Evolutionary conservation across 1,140 invertebrate species (phyloP).

Genomic region (Tribolium madens): DNA sequence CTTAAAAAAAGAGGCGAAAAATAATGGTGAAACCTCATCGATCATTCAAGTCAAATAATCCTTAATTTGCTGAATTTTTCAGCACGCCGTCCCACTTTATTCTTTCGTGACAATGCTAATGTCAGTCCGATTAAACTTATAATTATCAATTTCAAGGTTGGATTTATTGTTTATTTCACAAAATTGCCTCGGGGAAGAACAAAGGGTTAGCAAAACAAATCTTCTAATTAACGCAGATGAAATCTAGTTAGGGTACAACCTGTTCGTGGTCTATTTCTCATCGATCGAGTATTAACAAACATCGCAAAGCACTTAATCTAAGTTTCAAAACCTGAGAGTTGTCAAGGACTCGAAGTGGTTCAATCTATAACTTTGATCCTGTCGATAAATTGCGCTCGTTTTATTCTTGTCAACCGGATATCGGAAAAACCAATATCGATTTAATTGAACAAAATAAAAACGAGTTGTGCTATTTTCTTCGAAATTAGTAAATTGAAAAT

Average conservation of each 20-base stretch:
- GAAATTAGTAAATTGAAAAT: background rate
- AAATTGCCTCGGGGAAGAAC: background rate
- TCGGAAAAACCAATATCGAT: constrained; percentile 2
- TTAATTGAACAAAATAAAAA: constrained; percentile 5
- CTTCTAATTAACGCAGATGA: background rate
- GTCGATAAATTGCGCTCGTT: constrained; percentile 39
- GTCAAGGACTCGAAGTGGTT: constrained; percentile 46
- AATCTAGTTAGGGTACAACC: background rate
- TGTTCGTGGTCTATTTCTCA: constrained; percentile 16
- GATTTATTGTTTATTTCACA: too few species aligned
- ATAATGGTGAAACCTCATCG: too few species aligned
- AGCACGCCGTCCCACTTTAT: too few species aligned
- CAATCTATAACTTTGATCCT: constrained; percentile 43
- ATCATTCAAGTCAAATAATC: too few species aligned
- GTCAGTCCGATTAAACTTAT: too few species aligned
- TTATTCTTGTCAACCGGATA: constrained; percentile 11
- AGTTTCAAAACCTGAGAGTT: constrained; percentile 38
- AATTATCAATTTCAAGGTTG: too few species aligned
- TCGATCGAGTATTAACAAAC: constrained; percentile 36
- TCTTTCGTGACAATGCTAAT: too few species aligned
- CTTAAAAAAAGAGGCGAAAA: too few species aligned
- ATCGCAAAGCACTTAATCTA: constrained; percentile 38
- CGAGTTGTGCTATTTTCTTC: too few species aligned
- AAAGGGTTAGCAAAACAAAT: background rate
- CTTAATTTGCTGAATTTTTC: too few species aligned